Percentiles rank a stretch among this genome's conserved stretches.
Conservation (phyloP, 1,140 invertebrate species). For the Ceratosolen solmsi region DNA sequence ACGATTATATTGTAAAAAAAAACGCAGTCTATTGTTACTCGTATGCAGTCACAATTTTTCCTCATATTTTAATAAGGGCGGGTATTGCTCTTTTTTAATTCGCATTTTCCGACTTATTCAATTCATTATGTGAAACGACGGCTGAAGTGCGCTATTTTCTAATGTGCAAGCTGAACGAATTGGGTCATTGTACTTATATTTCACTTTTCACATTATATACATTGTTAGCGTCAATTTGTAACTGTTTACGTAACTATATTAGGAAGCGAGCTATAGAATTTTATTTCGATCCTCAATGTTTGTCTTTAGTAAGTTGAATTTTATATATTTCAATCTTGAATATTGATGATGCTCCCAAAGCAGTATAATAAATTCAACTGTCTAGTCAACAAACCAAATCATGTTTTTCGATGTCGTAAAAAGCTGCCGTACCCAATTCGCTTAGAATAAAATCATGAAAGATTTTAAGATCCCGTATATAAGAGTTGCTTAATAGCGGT, state of each 20-base stretch:
- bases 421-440: not conserved
- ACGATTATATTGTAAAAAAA: not conserved
- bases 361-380: not conserved
- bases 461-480: not conserved
- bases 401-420: not conserved
- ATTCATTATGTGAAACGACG: not conserved
- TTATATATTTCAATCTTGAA: not conserved
- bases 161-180: constrained; percentile 7
- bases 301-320: not conserved
- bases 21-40: not conserved
- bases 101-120: not conserved
- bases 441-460: not conserved
- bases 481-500: not conserved
- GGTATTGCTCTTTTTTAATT: not conserved
- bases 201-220: constrained; percentile 7
- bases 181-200: constrained; percentile 42
- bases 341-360: not conserved
- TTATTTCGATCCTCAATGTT: not conserved
- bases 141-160: not conserved
- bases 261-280: not conserved
- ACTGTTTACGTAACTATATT: not conserved
- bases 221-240: constrained; percentile 15
- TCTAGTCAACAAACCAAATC: not conserved
- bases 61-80: not conserved
- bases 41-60: not conserved